Base-by-base conservation (phyloP, 1,140 invertebrate species). In the Drosophila nikananu region DNA sequence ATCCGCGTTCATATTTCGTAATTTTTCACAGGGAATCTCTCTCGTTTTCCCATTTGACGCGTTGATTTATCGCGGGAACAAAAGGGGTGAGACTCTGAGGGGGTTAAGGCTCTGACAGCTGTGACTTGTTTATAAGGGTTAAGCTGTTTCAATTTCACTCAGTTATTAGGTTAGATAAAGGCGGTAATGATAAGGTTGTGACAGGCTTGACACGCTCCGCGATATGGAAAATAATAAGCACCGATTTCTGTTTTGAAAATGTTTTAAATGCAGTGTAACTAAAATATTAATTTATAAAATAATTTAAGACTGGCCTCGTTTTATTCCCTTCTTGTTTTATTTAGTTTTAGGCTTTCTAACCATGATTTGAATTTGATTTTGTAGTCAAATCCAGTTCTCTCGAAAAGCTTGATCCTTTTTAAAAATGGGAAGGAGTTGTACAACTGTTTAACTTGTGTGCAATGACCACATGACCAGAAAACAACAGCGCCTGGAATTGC, bases 81-180 rank as follows among this genome's bases (percentile, higher is more conserved):
- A 48, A 66, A 46, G 57, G 86, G 75, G 58, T 90, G 81, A 75
- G 44, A 32, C 23, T 39, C 0, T 39, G 21, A 7, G 12, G 17
- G 41, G 62, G 75, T 67, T 61, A 59, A 30, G 51, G 41, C 64
- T 19, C 39, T 71, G 82, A 81, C 82, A 86, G 78, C 80, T 86
- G 80, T 54, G 71, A 64, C 61, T 75, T 81, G 83, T 87, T 80
- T 77, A 80, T 79, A 86, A 90, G 86, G 86, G 86, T 90, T 90
- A 90, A 90, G 84, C 84, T 90, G 86, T 87, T 89, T 84, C 84
- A 84, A 87, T 90, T 89, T 84, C 84, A 81, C 74, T 70, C 74
- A 75, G 73, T 87, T 83, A 87, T 87, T 87, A 89, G 86, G 77
- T 84, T 71, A 89, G 83, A 81, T 80, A 74, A 82, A 70, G 73